Evolutionary conservation across 2,888 invertebrate species (phyloP), one percentile per base, ranked within the genome.

Genomic region (Standfussiana lucernea): DNA sequence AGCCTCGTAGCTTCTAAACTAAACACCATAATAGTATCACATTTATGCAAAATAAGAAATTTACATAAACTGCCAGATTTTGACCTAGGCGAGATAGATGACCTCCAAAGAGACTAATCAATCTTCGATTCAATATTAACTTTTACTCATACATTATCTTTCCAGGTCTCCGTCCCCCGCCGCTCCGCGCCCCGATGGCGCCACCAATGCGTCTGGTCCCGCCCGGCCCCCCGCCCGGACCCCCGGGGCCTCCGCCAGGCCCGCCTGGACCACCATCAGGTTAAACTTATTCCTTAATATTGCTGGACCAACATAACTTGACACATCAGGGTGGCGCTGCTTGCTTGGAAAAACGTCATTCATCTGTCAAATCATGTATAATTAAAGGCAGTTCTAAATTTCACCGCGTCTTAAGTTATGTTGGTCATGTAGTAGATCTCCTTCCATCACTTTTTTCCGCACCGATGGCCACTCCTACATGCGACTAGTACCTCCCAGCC

Each of bases 201-300:
- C 84, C 84, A 0, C 84, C 84, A 0, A 59, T 84, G 82, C 75
- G 84, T 0, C 32, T 84, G n/a, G 68, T 72, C 0, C 72, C 82
- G 24, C 84, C 87, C 10, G 87, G 86, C 0, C 84, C 84, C 0
- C 85, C 78, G 0, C 85, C 79, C 0, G 86, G 86, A 0, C 59
- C 59, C 4, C 59, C 59, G 18, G 70, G 70, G 1, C 70, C 70
- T 0, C 87, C 83, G 0, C 87, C 79, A 85, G 90, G 0, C 88
- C 91, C 6, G 5, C 97, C 75, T 97, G 90, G 1, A 90, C 91
- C 6, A 24, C 97, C 84, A 18, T 13, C 72, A 97, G 21, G 97
- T 97, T 2, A 97, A 40, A 13, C n/a, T 40, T n/a, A 64, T 18
- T 40, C 18, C 8, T n/a, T n/a, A 3, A 15, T n/a, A n/a, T n/a